Evolutionary conservation across 2,797 vertebrate species (phyloP).

Genomic region (Tauraco hartlaubi): DNA sequence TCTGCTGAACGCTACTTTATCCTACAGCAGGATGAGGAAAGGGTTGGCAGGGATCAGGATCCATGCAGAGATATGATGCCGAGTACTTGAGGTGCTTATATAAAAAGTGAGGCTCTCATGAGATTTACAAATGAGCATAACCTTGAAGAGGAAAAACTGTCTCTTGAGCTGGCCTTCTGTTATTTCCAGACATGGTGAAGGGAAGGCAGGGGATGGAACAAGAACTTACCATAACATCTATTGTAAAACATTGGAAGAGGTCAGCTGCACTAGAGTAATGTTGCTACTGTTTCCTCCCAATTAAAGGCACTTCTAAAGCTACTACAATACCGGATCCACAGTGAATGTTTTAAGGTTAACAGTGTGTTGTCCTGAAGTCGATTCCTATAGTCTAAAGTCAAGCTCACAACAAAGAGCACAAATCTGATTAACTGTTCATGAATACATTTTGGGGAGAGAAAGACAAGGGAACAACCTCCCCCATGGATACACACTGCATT

Average conservation of each 20-base stretch:
- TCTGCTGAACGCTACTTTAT: neutral
- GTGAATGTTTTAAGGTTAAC: conserved; percentile 66
- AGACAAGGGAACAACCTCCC: neutral
- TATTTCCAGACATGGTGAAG: neutral
- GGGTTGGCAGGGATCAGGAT: neutral
- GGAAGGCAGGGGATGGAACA: neutral
- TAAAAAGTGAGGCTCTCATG: neutral
- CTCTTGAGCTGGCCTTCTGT: neutral
- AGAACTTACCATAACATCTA: neutral
- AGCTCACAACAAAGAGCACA: conserved; percentile 43
- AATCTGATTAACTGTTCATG: neutral
- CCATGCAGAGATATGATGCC: neutral
- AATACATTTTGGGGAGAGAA: neutral
- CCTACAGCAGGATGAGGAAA: neutral
- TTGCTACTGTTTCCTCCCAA: conserved; percentile 34
- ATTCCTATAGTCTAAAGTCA: conserved; percentile 48
- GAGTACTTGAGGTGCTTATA: neutral
- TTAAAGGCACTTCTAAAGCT: conserved; percentile 83
- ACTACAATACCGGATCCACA: conserved; percentile 25
- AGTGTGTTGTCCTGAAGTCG: conserved; percentile 66
- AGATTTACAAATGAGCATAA: neutral
- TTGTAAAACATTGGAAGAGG: neutral
- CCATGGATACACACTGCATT: neutral
- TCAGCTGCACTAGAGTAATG: conserved; percentile 11
- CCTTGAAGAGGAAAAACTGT: neutral